A percentile compares a stretch with the other conserved stretches of the same genome.
Evolutionary conservation across 2,797 vertebrate species (phyloP).

Genomic region (Monodelphis domestica): DNA sequence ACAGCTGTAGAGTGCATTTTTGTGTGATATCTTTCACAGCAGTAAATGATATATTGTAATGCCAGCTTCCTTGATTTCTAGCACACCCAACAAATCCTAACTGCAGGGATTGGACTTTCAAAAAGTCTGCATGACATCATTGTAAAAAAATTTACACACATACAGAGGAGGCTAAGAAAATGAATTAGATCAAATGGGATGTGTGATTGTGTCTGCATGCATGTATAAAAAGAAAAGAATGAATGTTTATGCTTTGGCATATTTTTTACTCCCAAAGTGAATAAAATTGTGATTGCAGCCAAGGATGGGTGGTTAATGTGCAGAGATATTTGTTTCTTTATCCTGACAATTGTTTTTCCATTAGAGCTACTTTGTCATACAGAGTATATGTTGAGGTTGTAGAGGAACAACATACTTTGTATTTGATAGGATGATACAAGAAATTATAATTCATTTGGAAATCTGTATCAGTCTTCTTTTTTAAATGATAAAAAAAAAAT

Average conservation of each 20-base stretch:
- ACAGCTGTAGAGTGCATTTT: constrained; percentile 71
- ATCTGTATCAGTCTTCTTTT: constrained; percentile 55
- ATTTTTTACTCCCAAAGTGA: constrained; percentile 37
- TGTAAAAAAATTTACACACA: constrained; percentile 3
- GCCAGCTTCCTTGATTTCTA: constrained; percentile 54
- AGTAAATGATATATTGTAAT: constrained; percentile 65
- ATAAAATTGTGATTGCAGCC: constrained; percentile 61
- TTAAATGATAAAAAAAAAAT: constrained; percentile 60
- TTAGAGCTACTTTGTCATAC: constrained; percentile 44
- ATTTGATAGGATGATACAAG: constrained; percentile 48
- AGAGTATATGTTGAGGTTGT: constrained; percentile 47
- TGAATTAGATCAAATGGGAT: not conserved
- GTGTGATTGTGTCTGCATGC: not conserved
- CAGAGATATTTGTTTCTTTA: constrained; percentile 40
- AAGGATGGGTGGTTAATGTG: not conserved
- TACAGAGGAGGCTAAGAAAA: not conserved
- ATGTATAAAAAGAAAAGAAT: not conserved
- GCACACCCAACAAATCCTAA: constrained; percentile 34
- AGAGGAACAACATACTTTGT: constrained; percentile 17
- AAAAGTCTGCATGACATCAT: constrained; percentile 44
- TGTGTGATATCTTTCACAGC: constrained; percentile 57
- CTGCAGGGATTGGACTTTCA: constrained; percentile 38
- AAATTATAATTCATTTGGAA: constrained; percentile 57
- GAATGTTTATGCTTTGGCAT: not conserved
- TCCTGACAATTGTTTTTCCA: constrained; percentile 63